Evolutionary conservation across 2,797 vertebrate species (phyloP).

Genomic region (Tokudaia tokunoshimensis): DNA sequence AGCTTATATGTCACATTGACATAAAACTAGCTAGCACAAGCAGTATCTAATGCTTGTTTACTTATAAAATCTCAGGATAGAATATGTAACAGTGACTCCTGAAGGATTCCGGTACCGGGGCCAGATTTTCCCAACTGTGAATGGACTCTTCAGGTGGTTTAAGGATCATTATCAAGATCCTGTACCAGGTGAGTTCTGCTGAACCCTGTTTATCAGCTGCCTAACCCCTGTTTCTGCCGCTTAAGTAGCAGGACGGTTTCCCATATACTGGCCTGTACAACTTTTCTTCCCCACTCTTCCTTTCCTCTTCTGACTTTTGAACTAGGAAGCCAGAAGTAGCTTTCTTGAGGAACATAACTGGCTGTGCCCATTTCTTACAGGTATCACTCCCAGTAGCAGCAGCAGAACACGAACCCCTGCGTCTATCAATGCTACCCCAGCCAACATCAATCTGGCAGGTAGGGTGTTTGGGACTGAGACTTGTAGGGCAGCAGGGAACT

Average conservation of each 20-base stretch:
- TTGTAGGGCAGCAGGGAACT: not conserved
- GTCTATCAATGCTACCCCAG: conserved; percentile 97
- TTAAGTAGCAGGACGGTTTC: not conserved
- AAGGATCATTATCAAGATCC: conserved; percentile 99
- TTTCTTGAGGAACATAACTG: not conserved
- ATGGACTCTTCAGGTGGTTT: conserved; percentile 99
- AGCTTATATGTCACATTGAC: not conserved
- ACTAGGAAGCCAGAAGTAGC: not conserved
- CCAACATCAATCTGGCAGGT: conserved; percentile 99
- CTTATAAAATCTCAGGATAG: conserved; percentile 90
- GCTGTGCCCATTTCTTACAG: conserved; percentile 83
- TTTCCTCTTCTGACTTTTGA: not conserved
- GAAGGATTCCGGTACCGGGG: conserved; percentile 98
- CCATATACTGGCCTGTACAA: not conserved
- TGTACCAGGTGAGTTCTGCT: conserved; percentile 92
- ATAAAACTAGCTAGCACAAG: not conserved
- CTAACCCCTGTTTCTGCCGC: not conserved
- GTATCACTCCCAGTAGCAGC: conserved; percentile 96
- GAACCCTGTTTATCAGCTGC: not conserved
- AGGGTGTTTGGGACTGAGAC: not conserved
- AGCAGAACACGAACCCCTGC: conserved; percentile 97
- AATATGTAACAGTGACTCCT: conserved; percentile 98
- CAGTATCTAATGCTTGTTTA: conserved; percentile 59
- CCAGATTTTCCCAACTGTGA: conserved; percentile 97
- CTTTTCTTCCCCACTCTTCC: not conserved